Evolutionary conservation across 2,113 vertebrate species (phyloP), one percentile per base, ranked within the genome.

Genomic region (Dasyprocta punctata): DNA sequence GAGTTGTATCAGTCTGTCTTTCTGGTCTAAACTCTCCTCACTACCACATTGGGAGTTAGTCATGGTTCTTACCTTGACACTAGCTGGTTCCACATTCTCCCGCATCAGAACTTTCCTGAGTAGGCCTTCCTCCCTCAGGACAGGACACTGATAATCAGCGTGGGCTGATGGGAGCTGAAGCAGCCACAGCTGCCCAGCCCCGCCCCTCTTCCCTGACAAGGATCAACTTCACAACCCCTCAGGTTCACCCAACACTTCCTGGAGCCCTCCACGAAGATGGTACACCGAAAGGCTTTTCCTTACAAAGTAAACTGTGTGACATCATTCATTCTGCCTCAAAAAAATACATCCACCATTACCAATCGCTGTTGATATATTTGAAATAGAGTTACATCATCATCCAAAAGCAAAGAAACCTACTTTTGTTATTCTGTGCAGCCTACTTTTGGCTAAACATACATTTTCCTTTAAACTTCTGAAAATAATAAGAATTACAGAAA

Each of bases 381-480:
- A 93, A 83, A 54, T 65, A 49, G 38, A 5, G 26, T 61, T 58
- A 61, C 17, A 58, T 22, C 33, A 67, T 67, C 33, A 60, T 17
- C 49, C 22, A 49, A 95, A 89, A 93, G 28, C 19, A 69, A 89
- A 94, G 26, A 92, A 90, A 82, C 49, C 5, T 52, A 12, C 61
- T 95, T 81, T 52, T 83, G 41, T 82, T 52, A 96, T 47, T 84
- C 61, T 49, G 7, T 60, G 58, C 28, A 90, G 69, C 22, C 92
- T 65, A 14, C 63, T 30, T 92, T 36, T 16, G 22, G 47, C 44
- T 90, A 49, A 90, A 54, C 36, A 61, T 26, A n/a, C 13, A 71
- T 47, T 92, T 96, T 80, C 69, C 47, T 92, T 93, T 89, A 80
- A 86, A 93, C 8, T 84, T 2, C 56, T 94, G 83, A 92, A 92